A percentile compares a stretch with the other conserved stretches of the same genome.
These are phyloP conservation scores for Mico argentatus DNA, from an alignment of 2,797 vertebrate species.

Conservation along the genomic window DNA sequence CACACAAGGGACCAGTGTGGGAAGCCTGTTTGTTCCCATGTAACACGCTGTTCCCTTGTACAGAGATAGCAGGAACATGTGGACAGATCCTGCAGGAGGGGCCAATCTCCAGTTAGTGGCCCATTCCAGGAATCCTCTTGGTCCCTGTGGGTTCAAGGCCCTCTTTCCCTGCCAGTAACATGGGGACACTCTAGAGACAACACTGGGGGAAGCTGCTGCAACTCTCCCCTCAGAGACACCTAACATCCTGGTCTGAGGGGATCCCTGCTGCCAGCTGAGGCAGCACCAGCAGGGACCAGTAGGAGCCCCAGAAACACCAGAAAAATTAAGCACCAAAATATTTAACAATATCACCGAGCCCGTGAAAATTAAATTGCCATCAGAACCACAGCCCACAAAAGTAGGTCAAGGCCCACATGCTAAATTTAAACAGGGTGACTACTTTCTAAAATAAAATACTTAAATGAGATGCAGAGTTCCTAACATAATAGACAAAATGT, in stretches of 20 bases:
- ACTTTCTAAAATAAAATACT: neutral
- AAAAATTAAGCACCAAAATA: neutral
- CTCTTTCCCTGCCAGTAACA: neutral
- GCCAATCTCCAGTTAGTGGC: neutral
- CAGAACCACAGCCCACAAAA: neutral
- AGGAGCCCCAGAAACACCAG: neutral
- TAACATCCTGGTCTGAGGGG: neutral
- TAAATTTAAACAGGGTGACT: neutral
- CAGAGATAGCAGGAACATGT: neutral
- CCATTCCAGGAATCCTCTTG: neutral
- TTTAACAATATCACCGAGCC: neutral
- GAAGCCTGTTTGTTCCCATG: neutral
- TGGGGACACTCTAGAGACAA: neutral
- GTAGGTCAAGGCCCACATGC: neutral
- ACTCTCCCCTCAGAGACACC: neutral
- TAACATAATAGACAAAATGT: neutral
- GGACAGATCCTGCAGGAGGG: neutral
- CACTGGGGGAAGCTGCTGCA: neutral
- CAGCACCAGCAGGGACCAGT: neutral
- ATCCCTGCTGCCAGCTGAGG: neutral
- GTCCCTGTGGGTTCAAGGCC: neutral
- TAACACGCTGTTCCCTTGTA: neutral
- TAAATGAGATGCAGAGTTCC: neutral
- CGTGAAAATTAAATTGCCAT: neutral
- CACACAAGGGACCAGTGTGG: neutral